These are phyloP conservation scores for Mycogona germanica DNA, from an alignment of 2,888 invertebrate genomes.

Conservation along the genomic window DNA sequence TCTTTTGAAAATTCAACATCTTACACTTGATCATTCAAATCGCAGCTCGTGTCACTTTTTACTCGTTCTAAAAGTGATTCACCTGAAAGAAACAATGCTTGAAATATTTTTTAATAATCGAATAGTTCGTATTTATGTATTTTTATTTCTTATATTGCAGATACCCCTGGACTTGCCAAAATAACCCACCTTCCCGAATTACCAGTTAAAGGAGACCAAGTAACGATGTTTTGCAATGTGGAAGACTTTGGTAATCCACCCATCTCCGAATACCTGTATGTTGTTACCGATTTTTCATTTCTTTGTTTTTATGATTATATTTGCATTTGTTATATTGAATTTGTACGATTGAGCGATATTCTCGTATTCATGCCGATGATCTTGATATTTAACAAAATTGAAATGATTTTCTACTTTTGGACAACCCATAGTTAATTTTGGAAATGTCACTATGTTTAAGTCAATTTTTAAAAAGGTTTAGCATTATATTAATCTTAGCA, in stretches of 20 bases:
- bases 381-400: no score
- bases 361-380: no score
- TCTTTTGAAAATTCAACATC: no score
- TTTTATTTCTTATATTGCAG: constrained; percentile 35
- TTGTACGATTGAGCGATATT: no score
- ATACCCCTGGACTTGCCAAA: constrained; percentile 72
- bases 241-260: constrained; percentile 67
- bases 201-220: constrained; percentile 67
- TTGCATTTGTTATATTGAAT: background rate
- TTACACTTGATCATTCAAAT: no score
- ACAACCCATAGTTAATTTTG: background rate
- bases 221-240: constrained; percentile 72
- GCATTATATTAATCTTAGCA: background rate
- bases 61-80: no score
- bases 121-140: no score
- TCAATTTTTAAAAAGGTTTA: background rate
- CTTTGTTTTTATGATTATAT: background rate
- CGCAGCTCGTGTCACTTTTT: no score
- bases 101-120: no score
- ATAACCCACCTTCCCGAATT: constrained; percentile 57
- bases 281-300: no score
- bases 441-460: background rate
- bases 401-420: no score
- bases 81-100: no score
- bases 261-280: constrained; percentile 28